Evolutionary conservation across 2,888 invertebrate genomes (phyloP), one percentile per base, ranked within the genome.

Genomic region (Nymphalis urticae): DNA sequence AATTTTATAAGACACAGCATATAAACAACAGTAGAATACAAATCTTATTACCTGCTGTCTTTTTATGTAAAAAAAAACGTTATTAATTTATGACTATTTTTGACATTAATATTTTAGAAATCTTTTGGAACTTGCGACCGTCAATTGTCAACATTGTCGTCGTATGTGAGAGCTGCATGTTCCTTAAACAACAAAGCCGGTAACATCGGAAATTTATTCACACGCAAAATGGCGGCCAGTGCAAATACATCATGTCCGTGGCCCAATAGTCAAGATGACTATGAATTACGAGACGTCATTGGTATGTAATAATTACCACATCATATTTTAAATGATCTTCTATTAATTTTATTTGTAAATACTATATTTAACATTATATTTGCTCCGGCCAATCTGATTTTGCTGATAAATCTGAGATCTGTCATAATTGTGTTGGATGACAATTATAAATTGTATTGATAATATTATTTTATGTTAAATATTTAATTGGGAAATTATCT

Each of bases 261-360:
- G 98, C 96, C 98, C 75, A 98, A 97, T 93, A 95, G 95, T 83
- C 96, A 97, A 90, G 97, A 97, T 84, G 97, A 97, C 88, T 98
- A 98, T 91, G 97, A 98, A 90, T 92, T 98, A 80, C 95, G 96
- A 79, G 98, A 98, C 93, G 97, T 98, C 81, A 98, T 98, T 84
- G 97, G 97, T 97, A 92, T 93, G 95, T 94, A 72, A 48, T 66
- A 56, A 24, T 27, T 50, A 54, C 54, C 32, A 56, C 17, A 62
- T 19, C 50, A 56, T 62, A 60, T 63, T 64, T 27, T 63, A 65
- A 61, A 62, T 51, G 27, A 62, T 48, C 32, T 19, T 36, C 32
- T 32, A 7, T 27, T 61, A 48, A 61, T 7, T 54, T 17, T 56
- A 17, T 24, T 56, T 17, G 17, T 56, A 17, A 56, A 32, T 27